phyloP scores from a whole-genome alignment of 2,888 invertebrate species.

The Cotesia congregata region DNA sequence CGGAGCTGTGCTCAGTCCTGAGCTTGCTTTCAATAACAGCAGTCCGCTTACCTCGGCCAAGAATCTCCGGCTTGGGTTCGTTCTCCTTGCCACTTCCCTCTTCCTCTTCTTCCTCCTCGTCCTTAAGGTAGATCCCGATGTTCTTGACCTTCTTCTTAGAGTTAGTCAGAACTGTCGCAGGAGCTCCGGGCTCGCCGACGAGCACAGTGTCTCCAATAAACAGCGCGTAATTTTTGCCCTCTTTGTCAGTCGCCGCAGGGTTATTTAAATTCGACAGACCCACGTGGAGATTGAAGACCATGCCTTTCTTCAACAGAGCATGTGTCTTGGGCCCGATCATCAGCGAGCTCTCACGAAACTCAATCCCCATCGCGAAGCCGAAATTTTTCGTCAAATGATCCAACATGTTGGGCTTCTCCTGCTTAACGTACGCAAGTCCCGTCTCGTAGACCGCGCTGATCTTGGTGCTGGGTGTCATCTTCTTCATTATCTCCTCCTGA shows the following conservation, averaged over 20 bases:
- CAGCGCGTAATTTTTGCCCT: constrained; percentile 91
- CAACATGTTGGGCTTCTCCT: constrained; percentile 86
- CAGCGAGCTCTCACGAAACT: constrained; percentile 95
- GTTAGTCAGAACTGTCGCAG: constrained; percentile 89
- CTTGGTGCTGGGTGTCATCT: constrained; percentile 85
- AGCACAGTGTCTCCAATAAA: constrained; percentile 98
- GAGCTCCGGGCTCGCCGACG: constrained; percentile 87
- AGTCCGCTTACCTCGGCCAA: constrained; percentile 86
- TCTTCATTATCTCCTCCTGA: constrained; percentile 91
- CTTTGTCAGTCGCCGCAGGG: constrained; percentile 85
- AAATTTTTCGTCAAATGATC: constrained; percentile 95
- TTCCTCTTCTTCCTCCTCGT: constrained; percentile 83
- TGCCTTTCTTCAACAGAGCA: constrained; percentile 86
- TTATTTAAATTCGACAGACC: constrained; percentile 91
- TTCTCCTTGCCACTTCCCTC: constrained; percentile 75
- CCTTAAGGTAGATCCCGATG: constrained; percentile 94
- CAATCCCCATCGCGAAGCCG: constrained; percentile 98
- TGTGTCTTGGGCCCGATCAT: constrained; percentile 92
- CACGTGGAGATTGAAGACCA: constrained; percentile 96
- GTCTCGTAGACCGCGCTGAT: constrained; percentile 90
- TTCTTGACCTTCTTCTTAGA: constrained; percentile 97
- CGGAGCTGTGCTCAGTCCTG: constrained; percentile 93
- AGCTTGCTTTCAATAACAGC: constrained; percentile 95
- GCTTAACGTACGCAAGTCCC: constrained; percentile 85
- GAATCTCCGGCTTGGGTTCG: constrained; percentile 77